Base-by-base conservation (phyloP, 2,888 invertebrate species). In the Galerucella calmariensis region DNA sequence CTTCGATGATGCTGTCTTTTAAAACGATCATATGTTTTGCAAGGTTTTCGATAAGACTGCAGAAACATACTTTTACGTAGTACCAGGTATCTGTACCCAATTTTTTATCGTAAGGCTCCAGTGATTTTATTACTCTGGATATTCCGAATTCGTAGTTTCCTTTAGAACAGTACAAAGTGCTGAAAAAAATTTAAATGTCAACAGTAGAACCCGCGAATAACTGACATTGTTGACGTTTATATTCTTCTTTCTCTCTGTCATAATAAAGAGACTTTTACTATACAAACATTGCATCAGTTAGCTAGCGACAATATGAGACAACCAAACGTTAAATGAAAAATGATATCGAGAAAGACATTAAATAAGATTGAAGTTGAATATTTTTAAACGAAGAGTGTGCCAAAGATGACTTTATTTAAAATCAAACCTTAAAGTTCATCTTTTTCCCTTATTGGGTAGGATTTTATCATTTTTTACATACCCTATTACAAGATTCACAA, bases 111-210 rank as follows among this genome's bases (percentile, higher is more conserved):
- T 95, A 97, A 0, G 97, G 97, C 84, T 97, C 97, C 74, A 99
- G 88, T 56, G 98, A 98, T 88, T 99, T 98, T 84, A 99, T 97
- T 0, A 99, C 96, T 77, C 99, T 90, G 0, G 98, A 97, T 82
- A 99, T 95, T 1, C 99, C 99, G 88, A 99, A 99, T 87, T 99
- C 99, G 84, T 97, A 99, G 88, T 99, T 99, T 0, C 98, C 98
- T 88, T 99, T 99, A 2, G 98, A 96, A 85, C 99, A 99, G 87
- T 99, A 99, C 53, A 99, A 88, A 0, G 99, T 99, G 14, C 92
- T 92, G 84, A 62, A 88, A 87, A 41, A 9, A 41, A 41, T 8
- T 41, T 41, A 41, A 6, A 41, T 41, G 35, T 41, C 8, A 41
- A 41, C 35, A 9, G 35, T 41, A 41, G 35, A 41, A 41, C 35